Conservation (phyloP, 2,797 vertebrate genomes). For the Petrocephalus schoutedeni region DNA sequence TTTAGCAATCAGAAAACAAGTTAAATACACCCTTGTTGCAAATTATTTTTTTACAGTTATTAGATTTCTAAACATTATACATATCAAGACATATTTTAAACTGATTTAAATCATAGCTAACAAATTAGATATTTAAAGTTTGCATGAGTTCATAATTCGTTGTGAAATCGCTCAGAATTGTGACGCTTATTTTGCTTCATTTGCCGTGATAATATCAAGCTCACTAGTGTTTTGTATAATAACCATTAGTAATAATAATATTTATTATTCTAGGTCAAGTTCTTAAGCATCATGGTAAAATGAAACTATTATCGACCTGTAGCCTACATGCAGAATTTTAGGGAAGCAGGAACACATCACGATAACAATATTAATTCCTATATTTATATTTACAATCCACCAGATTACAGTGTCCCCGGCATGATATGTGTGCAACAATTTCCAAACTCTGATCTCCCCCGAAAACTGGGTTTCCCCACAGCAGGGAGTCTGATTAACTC, state of each 20-base stretch:
- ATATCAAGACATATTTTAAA: background rate
- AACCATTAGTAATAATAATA: background rate
- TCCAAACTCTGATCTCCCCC: constrained; percentile 53
- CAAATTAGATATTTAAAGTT: background rate
- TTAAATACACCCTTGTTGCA: background rate
- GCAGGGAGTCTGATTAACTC: constrained; percentile 48
- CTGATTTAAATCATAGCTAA: background rate
- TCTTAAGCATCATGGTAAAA: background rate
- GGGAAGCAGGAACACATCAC: constrained; percentile 50
- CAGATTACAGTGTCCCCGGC: constrained; percentile 58
- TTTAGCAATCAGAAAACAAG: background rate
- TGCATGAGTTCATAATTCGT: background rate
- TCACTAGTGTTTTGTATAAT: background rate
- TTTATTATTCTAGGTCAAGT: background rate
- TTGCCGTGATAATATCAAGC: background rate
- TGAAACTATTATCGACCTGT: constrained; percentile 43
- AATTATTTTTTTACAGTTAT: background rate
- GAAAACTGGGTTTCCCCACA: constrained; percentile 48
- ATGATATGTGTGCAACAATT: constrained; percentile 51
- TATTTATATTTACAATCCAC: constrained; percentile 46
- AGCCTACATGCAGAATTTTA: constrained; percentile 51
- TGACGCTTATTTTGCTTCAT: background rate
- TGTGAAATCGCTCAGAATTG: background rate
- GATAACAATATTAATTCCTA: constrained; percentile 35
- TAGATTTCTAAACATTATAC: background rate